Evolutionary conservation across 2,113 vertebrate genomes (phyloP), one percentile per base, ranked within the genome.

Genomic region (Gallinago undulata): DNA sequence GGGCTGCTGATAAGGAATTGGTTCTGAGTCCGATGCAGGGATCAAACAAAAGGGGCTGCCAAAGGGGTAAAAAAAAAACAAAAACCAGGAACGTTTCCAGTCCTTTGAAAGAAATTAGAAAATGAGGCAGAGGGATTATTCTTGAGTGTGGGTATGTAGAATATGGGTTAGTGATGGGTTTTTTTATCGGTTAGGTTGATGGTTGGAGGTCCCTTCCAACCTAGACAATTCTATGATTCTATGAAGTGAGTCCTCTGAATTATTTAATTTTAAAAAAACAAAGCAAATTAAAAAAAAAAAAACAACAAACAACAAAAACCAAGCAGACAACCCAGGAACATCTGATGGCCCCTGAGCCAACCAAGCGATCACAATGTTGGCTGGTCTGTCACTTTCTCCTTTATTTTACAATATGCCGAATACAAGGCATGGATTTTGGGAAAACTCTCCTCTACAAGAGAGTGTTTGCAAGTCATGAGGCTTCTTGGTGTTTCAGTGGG

Each of bases 1-100:
- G 53, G 24, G 30, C 1, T 76, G 47, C 51, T 2, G 2, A 19
- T 63, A 6, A 73, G 83, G 72, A 59, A 14, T 21, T 18, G 31
- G 69, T 30, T 11, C 39, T 50, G 37, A 7, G 11, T 28, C 2
- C 0, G 0, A 7, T 1, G 2, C 6, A 6, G 53, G 27, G 31
- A 74, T 77, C 48, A 39, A 82, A 43, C 19, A 37, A 82, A 62
- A 60, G 27, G 22, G 22, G 13, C 8, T n/a, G 13, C 33, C 27
- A 19, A 45, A n/a, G n/a, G 3, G 2, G n/a, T n/a, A n/a, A n/a
- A n/a, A n/a, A n/a, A n/a, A 47, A 47, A 48, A 8, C 48, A 7
- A 25, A 48, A 1, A 21, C 4, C 5, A 11, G n/a, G 16, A 41
- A 9, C 12, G 14, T 31, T 89, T 55, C 68, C 27, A 39, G 68